Conservation (phyloP, 2,113 vertebrate species). For the Serinus canaria region DNA sequence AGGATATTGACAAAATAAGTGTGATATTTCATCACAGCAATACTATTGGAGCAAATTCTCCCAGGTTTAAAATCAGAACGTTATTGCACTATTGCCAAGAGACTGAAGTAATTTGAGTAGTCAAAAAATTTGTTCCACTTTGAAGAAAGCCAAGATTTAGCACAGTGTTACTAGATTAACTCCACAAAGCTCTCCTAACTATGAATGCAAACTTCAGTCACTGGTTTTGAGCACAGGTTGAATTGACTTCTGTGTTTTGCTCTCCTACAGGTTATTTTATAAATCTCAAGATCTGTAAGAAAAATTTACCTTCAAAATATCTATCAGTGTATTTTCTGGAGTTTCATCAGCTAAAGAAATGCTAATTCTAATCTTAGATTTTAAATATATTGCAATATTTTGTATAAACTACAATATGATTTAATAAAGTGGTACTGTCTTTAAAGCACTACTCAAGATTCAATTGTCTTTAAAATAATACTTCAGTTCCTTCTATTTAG, state of each 20-base stretch:
- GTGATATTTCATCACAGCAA: not conserved
- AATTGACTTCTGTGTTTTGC: not conserved
- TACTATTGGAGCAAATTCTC: not conserved
- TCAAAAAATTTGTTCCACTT: not conserved
- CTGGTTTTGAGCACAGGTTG: not conserved
- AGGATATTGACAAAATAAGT: not conserved
- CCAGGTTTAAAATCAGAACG: not conserved
- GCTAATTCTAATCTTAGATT: not conserved
- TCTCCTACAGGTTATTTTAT: not conserved
- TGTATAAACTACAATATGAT: not conserved
- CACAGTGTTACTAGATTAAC: not conserved
- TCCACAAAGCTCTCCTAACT: not conserved
- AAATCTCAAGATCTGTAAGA: not conserved
- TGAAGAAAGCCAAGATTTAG: not conserved
- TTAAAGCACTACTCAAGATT: not conserved
- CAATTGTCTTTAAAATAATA: not conserved
- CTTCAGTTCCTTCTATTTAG: not conserved
- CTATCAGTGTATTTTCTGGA: not conserved
- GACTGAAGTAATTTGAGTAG: not conserved
- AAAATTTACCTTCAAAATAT: not conserved
- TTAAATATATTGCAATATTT: not conserved
- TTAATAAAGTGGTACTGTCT: not conserved
- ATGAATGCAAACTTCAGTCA: not conserved
- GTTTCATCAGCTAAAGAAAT: not conserved
- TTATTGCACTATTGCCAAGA: not conserved